phyloP scores from a whole-genome alignment of 2,888 invertebrate genomes.

The Magallana nippona region DNA sequence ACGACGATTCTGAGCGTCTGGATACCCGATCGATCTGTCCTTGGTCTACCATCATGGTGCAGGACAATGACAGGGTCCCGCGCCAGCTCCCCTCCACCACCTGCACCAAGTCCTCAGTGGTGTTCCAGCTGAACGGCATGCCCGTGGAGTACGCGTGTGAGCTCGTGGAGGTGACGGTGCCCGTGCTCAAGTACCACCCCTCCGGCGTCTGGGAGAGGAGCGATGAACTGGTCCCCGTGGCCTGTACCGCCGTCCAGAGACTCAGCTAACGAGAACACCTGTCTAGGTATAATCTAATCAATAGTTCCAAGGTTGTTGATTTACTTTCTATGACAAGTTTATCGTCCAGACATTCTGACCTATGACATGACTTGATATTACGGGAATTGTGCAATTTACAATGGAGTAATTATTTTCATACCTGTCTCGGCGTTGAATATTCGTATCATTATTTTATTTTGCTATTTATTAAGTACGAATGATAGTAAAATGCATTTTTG shows the following conservation, averaged over 20 bases:
- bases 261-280: neutral
- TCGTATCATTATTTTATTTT: too few species aligned
- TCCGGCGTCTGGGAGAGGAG: neutral
- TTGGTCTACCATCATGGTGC: neutral
- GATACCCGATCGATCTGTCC: constrained; percentile 8
- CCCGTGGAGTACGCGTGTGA: constrained; percentile 9
- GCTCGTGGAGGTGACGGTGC: neutral
- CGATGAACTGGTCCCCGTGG: neutral
- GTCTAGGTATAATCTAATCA: too few species aligned
- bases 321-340: constrained; percentile 4
- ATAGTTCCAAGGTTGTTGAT: neutral
- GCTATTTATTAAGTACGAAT: too few species aligned
- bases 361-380: neutral
- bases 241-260: neutral
- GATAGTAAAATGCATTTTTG: too few species aligned
- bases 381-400: neutral
- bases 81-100: neutral
- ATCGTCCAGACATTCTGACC: neutral
- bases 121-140: constrained; percentile 5
- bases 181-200: neutral
- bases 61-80: neutral
- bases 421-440: too few species aligned
- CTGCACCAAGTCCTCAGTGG: neutral
- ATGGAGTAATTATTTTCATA: too few species aligned
- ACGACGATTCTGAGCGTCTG: neutral